Percentiles rank a stretch among this genome's conserved stretches.
These are phyloP conservation scores for Polypedilum pembai DNA, from an alignment of 1,140 invertebrate species.

Conservation along the genomic window DNA sequence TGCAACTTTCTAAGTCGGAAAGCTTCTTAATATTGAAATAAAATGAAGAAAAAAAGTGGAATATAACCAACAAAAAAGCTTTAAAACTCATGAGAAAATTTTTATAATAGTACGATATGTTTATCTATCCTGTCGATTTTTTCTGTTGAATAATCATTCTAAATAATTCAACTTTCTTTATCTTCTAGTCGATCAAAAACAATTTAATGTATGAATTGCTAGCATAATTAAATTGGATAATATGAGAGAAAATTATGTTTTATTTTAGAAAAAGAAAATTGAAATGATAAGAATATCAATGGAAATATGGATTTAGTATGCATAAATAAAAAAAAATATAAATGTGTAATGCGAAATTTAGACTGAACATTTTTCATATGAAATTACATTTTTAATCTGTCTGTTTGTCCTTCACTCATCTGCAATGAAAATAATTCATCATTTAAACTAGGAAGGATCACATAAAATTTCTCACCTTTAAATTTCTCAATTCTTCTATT, in stretches of 20 bases:
- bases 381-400: no score
- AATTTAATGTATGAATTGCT: background rate
- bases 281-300: background rate
- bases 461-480: no score
- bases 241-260: background rate
- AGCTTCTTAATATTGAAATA: no score
- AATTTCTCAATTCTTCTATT: no score
- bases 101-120: background rate
- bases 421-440: no score
- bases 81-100: background rate
- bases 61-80: background rate
- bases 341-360: no score
- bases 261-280: background rate
- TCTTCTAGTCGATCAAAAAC: slow-evolving; percentile 12
- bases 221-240: background rate
- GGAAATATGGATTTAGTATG: background rate
- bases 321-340: background rate
- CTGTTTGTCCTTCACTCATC: no score
- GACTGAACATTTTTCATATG: no score
- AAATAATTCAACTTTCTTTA: background rate
- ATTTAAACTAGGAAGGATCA: no score
- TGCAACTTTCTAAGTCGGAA: no score
- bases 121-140: background rate
- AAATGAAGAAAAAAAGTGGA: no score
- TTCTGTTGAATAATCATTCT: background rate